These are phyloP conservation scores for Ciconia maguari DNA, from an alignment of 2,113 vertebrate species.

Conservation along the genomic window DNA sequence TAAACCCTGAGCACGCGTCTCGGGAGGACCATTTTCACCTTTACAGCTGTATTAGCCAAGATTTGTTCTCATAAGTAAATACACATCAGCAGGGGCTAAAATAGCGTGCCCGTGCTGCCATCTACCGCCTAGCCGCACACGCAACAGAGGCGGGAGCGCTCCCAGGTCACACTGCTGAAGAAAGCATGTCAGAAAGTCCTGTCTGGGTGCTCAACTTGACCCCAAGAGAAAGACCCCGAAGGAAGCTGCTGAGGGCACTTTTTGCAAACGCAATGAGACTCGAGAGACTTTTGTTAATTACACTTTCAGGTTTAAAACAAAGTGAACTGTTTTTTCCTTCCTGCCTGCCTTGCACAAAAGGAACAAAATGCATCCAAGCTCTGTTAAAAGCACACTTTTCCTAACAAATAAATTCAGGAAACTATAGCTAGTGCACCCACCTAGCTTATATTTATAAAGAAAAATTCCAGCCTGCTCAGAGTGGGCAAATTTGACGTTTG, in stretches of 20 bases:
- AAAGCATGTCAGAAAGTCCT: too few species aligned
- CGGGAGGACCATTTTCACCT: background rate
- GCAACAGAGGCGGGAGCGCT: background rate
- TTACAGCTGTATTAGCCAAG: background rate
- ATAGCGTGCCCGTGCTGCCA: slow-evolving; percentile 4
- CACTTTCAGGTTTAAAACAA: background rate
- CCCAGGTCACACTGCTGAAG: background rate
- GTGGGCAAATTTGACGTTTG: background rate
- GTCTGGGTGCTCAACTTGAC: too few species aligned
- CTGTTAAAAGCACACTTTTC: background rate
- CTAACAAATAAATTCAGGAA: background rate
- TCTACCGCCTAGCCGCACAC: background rate
- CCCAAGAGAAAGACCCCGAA: background rate
- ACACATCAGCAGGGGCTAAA: background rate
- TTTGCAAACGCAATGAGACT: background rate
- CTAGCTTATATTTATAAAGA: background rate
- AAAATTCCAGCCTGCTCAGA: background rate
- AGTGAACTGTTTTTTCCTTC: background rate
- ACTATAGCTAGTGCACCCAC: background rate
- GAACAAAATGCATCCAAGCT: background rate
- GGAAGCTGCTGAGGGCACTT: background rate
- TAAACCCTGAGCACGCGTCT: background rate
- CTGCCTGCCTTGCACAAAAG: background rate
- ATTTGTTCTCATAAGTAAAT: background rate
- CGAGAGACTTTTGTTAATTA: background rate